These are phyloP conservation scores for Neomicropteryx cornuta DNA, from an alignment of 1,140 invertebrate genomes.

Conservation along the genomic window DNA sequence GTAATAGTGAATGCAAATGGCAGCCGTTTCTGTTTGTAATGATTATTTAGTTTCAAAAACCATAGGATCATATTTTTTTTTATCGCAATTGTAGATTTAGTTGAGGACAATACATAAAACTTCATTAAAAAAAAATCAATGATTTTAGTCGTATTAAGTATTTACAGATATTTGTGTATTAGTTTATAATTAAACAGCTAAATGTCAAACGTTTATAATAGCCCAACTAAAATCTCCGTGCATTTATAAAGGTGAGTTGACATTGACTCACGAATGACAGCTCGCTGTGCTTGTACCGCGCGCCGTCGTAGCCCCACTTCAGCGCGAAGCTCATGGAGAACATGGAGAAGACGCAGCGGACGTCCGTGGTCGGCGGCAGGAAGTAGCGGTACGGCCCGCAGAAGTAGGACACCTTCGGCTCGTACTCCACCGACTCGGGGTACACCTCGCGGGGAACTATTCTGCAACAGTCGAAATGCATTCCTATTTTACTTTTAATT, in stretches of 20 bases:
- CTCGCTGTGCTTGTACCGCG: constrained; percentile 31
- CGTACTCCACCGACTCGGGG: constrained; percentile 32
- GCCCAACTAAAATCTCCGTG: background rate
- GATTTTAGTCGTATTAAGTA: too few species aligned
- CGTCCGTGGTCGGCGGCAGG: constrained; percentile 30
- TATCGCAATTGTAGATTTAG: too few species aligned
- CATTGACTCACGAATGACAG: constrained; percentile 26
- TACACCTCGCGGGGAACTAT: constrained; percentile 33
- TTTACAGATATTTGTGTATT: too few species aligned
- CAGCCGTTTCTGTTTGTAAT: too few species aligned
- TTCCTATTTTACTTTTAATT: too few species aligned
- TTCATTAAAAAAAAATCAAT: too few species aligned
- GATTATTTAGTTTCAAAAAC: too few species aligned
- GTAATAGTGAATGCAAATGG: too few species aligned
- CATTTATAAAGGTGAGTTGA: constrained; percentile 5
- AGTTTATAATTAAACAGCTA: too few species aligned
- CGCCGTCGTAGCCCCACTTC: constrained; percentile 30
- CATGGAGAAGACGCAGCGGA: constrained; percentile 33
- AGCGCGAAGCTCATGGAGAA: constrained; percentile 34
- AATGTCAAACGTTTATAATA: too few species aligned
- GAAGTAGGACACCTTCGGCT: constrained; percentile 33
- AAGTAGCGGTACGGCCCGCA: constrained; percentile 34
- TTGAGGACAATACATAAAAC: too few species aligned
- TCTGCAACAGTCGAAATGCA: constrained; percentile 14
- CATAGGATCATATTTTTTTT: too few species aligned